Evolutionary conservation across 92 coral and sea anemone species (phyloP).

Genomic region (Umimayanthus chanpuru): DNA sequence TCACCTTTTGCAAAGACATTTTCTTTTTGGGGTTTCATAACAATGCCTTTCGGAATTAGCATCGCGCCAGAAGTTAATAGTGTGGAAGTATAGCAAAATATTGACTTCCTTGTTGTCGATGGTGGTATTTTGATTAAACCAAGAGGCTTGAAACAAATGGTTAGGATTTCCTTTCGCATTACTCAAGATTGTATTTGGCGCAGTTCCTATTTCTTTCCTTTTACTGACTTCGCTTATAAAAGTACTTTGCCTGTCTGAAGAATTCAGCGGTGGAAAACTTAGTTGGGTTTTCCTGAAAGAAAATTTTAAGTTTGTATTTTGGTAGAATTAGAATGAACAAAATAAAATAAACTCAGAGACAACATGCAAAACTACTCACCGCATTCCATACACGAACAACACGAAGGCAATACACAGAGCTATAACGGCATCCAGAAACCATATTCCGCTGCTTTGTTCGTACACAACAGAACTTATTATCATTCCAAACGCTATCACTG

Average conservation of each 20-base stretch:
- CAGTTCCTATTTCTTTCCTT: neutral
- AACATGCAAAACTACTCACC: slow-evolving; percentile 54
- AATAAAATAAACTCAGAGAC: neutral
- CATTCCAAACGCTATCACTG: slow-evolving; percentile 91
- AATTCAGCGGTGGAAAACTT: too few species aligned
- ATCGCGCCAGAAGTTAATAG: neutral
- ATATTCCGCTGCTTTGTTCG: slow-evolving; percentile 72
- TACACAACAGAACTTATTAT: slow-evolving; percentile 76
- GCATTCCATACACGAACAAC: slow-evolving; percentile 74
- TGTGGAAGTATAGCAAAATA: too few species aligned
- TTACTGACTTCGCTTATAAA: too few species aligned
- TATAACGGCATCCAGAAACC: slow-evolving; percentile 91
- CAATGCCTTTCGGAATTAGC: neutral
- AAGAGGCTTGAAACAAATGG: too few species aligned
- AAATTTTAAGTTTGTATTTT: too few species aligned
- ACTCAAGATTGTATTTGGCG: neutral
- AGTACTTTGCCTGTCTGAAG: too few species aligned
- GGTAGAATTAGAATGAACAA: too few species aligned
- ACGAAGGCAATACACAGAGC: slow-evolving; percentile 84
- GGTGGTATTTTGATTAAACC: too few species aligned
- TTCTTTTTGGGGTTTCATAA: too few species aligned
- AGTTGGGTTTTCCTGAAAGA: too few species aligned
- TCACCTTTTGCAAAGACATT: neutral
- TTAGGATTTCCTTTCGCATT: too few species aligned
- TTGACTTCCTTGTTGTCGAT: too few species aligned